Percentiles rank a stretch among this genome's conserved stretches.
phyloP scores from a whole-genome alignment of 2,888 invertebrate species.

The Priocnemis perturbator region DNA sequence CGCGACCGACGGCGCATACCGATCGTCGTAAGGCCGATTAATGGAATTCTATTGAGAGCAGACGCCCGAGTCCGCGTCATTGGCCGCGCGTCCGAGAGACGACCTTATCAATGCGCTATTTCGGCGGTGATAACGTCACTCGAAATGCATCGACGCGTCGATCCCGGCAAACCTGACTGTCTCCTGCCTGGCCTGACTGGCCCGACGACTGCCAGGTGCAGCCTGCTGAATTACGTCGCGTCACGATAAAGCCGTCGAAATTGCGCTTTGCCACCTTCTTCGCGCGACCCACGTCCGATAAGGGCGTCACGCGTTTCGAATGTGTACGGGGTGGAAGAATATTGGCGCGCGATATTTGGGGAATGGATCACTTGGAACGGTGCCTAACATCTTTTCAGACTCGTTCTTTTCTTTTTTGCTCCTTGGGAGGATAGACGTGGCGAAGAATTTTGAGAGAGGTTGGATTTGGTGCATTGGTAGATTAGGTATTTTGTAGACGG shows the following conservation, averaged over 20 bases:
- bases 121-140: slow-evolving; percentile 59
- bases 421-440: no score
- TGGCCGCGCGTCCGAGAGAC: slow-evolving; percentile 65
- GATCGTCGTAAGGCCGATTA: slow-evolving; percentile 66
- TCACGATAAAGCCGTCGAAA: not conserved
- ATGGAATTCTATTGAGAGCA: slow-evolving; percentile 68
- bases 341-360: no score
- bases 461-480: no score
- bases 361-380: no score
- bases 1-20: slow-evolving; percentile 28
- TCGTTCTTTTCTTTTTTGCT: no score
- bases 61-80: slow-evolving; percentile 57
- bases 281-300: no score
- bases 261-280: not conserved
- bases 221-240: not conserved
- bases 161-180: slow-evolving; percentile 21
- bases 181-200: slow-evolving; percentile 3
- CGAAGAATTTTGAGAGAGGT: no score
- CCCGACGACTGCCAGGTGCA: slow-evolving; percentile 38
- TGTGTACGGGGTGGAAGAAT: no score
- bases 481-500: no score
- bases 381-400: no score
- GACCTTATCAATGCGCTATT: slow-evolving; percentile 64
- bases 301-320: no score
- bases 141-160: slow-evolving; percentile 36